phyloP scores from a whole-genome alignment of 2,888 invertebrate genomes.

The Synanthedon tipuliformis region DNA sequence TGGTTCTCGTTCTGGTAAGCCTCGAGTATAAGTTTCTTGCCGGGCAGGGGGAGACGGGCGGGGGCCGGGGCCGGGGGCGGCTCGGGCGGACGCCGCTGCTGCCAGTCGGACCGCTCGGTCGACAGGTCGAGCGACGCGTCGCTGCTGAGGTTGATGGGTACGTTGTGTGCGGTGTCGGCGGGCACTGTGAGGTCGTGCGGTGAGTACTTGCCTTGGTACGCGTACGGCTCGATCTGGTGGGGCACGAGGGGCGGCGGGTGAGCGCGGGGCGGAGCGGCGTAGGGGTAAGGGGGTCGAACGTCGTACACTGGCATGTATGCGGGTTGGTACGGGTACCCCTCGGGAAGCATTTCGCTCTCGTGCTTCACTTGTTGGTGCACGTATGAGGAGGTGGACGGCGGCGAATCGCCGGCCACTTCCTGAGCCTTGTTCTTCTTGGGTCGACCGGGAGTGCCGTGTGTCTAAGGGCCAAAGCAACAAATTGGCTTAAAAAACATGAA shows the following conservation, averaged over 20 bases:
- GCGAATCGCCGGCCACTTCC: constrained; percentile 38
- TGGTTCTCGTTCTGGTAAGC: constrained; percentile 59
- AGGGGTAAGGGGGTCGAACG: constrained; percentile 14
- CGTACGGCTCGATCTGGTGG: constrained; percentile 42
- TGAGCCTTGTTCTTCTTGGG: constrained; percentile 56
- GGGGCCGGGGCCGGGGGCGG: constrained; percentile 30
- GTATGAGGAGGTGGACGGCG: constrained; percentile 49
- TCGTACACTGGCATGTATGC: constrained; percentile 17
- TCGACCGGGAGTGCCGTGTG: constrained; percentile 51
- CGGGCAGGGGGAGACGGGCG: constrained; percentile 47
- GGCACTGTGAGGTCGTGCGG: constrained; percentile 40
- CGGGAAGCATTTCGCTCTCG: constrained; percentile 17
- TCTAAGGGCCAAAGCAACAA: constrained; percentile 27
- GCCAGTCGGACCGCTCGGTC: constrained; percentile 51
- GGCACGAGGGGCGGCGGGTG: constrained; percentile 14
- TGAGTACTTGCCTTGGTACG: constrained; percentile 37
- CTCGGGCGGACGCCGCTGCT: constrained; percentile 49
- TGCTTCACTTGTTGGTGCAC: constrained; percentile 14
- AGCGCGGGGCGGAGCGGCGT: background rate
- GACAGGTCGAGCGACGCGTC: constrained; percentile 57
- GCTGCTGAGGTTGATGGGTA: constrained; percentile 64
- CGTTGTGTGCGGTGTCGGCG: constrained; percentile 40
- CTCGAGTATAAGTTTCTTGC: constrained; percentile 62
- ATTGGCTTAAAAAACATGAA: too few species aligned
- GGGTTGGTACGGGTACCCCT: constrained; percentile 19